Evolutionary conservation across 2,113 vertebrate species (phyloP).

Genomic region (Pogona vitticeps): DNA sequence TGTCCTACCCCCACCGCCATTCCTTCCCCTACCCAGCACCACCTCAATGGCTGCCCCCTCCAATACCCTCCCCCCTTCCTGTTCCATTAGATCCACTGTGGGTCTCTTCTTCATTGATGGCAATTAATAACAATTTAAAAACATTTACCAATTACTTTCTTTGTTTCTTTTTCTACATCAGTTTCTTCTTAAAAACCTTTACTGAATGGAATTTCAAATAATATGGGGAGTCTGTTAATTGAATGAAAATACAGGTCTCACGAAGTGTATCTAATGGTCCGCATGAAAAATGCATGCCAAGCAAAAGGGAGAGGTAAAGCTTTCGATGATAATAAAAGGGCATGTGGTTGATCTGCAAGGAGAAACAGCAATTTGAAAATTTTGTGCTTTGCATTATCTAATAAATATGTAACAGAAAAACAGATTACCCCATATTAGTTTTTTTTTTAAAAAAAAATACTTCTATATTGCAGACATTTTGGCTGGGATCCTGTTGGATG

Average conservation of each 20-base stretch:
- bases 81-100: no score
- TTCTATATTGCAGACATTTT: not conserved
- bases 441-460: not conserved
- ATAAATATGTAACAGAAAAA: not conserved
- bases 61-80: no score
- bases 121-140: no score
- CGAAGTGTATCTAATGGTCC: not conserved
- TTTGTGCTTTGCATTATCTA: not conserved
- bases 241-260: not conserved
- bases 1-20: no score
- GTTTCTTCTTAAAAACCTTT: not conserved
- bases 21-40: no score
- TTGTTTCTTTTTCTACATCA: not conserved
- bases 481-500: no score
- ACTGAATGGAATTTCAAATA: slow-evolving; percentile 7
- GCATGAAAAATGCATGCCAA: slow-evolving; percentile 4
- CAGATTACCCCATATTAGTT: not conserved
- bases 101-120: no score
- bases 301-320: not conserved
- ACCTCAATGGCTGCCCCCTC: no score
- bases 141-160: no score
- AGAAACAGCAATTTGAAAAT: not conserved
- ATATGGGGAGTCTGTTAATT: not conserved
- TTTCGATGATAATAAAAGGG: not conserved
- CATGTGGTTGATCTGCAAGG: not conserved